Evolutionary conservation across 2,888 invertebrate genomes (phyloP).

Genomic region (Heliconius erato): DNA sequence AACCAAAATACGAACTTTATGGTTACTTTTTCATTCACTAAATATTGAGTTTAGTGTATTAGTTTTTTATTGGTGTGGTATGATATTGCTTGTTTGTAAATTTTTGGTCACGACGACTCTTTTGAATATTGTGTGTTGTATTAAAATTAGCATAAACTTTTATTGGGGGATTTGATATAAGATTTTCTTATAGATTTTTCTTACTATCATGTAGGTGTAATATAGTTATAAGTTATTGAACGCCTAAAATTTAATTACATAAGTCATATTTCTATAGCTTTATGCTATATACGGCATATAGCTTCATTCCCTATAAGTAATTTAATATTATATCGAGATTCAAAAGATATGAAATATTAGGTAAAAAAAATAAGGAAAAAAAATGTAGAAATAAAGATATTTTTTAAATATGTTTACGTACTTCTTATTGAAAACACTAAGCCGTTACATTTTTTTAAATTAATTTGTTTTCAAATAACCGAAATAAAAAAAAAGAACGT

Average conservation of each 20-base stretch:
- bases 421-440: too few relatives aligned
- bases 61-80: conserved; percentile 27
- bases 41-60: conserved; percentile 43
- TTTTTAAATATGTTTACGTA: too few relatives aligned
- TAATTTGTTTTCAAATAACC: too few relatives aligned
- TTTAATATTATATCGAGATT: too few relatives aligned
- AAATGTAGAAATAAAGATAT: too few relatives aligned
- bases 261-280: background rate
- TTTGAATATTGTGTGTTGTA: conserved; percentile 8
- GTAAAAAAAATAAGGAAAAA: too few relatives aligned
- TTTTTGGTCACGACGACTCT: conserved; percentile 18
- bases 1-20: conserved; percentile 44
- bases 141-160: conserved; percentile 23
- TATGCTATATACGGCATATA: background rate
- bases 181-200: background rate
- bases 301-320: background rate
- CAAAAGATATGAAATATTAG: too few relatives aligned
- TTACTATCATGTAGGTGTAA: background rate
- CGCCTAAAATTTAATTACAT: background rate
- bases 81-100: conserved; percentile 17
- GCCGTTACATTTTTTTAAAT: too few relatives aligned
- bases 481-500: too few relatives aligned
- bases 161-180: background rate
- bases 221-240: background rate
- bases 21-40: conserved; percentile 44